Evolutionary conservation across 2,797 vertebrate species (phyloP), one percentile per base, ranked within the genome.

Genomic region (Psittacula derbiana): DNA sequence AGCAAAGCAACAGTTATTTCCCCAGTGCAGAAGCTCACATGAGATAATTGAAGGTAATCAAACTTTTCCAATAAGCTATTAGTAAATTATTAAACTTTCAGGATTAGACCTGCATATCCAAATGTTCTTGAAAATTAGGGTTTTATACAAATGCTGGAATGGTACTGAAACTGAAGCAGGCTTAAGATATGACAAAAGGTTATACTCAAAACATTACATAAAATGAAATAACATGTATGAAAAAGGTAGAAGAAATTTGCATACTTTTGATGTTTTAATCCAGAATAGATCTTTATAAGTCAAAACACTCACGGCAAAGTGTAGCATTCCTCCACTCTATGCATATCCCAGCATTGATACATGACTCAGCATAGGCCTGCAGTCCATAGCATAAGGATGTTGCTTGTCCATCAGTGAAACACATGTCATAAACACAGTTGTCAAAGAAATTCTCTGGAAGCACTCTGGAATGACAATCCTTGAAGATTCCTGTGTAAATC

Each of bases 371-470:
- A 16, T 99, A 99, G 93, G 98, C 98, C 94, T 99, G 98, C 24
- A 99, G 86, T 65, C 98, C 98, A 49, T 99, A 98, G 97, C 99
- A 99, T 78, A 99, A 97, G 27, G 98, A 98, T 82, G 97, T 98
- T 2, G 98, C 92, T 91, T 98, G 96, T 23, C 98, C 98, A 11
- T 86, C 98, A 3, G 98, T 98, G 81, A 98, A 98, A 96, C 99
- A 99, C 97, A 98, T 95, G 95, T 99, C 99, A 2, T 98, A 98
- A 80, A 98, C 86, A 73, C 99, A 99, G 96, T 98, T 99, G 70
- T 97, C 98, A 97, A 99, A 98, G 98, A 98, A 99, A 3, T 97
- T 85, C 12, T 70, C 44, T 2, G 99, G 98, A 27, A 97, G 91
- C 16, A 99, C 97, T 13, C 97, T 96, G 3, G 90, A 17, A 65